Conservation (phyloP, 2,888 invertebrate species). For the Cephus nigrinus region DNA sequence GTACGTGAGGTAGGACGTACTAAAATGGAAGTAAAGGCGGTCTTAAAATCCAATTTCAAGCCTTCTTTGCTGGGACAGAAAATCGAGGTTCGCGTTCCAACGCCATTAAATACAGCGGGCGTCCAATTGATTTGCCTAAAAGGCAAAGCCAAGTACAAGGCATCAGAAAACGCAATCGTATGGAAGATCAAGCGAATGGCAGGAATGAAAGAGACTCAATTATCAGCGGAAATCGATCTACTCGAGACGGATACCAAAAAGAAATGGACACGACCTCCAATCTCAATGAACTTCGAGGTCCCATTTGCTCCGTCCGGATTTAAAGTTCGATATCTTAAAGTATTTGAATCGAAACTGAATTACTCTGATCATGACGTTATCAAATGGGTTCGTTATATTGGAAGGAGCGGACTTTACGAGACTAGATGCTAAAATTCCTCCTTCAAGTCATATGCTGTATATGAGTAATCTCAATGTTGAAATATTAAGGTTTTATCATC, state of each 20-base stretch:
- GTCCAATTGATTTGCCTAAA: slow-evolving; percentile 99
- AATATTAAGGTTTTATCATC: slow-evolving; percentile 10
- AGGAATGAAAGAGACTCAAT: slow-evolving; percentile 99
- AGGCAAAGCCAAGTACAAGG: slow-evolving; percentile 99
- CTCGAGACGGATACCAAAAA: slow-evolving; percentile 99
- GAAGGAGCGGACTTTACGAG: slow-evolving; percentile 98
- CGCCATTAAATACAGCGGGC: slow-evolving; percentile 97
- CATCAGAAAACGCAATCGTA: slow-evolving; percentile 98
- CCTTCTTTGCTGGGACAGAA: slow-evolving; percentile 98
- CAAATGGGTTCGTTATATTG: slow-evolving; percentile 99
- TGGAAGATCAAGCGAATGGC: slow-evolving; percentile 93
- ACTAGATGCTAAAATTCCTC: slow-evolving; percentile 85
- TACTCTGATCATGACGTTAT: slow-evolving; percentile 99
- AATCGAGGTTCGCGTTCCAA: slow-evolving; percentile 99
- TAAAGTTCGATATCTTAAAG: slow-evolving; percentile 99
- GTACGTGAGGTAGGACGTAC: slow-evolving; percentile 98
- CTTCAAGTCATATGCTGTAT: slow-evolving; percentile 31
- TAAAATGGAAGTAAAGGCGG: slow-evolving; percentile 99
- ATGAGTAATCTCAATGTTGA: slow-evolving; percentile 45
- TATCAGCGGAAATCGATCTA: slow-evolving; percentile 98
- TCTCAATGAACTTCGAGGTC: slow-evolving; percentile 99
- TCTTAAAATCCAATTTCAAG: slow-evolving; percentile 99
- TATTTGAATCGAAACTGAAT: slow-evolving; percentile 99
- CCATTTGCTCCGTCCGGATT: slow-evolving; percentile 99
- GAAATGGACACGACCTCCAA: slow-evolving; percentile 99